Conservation (phyloP, 2,797 vertebrate genomes). For the Sparidentex hasta region DNA sequence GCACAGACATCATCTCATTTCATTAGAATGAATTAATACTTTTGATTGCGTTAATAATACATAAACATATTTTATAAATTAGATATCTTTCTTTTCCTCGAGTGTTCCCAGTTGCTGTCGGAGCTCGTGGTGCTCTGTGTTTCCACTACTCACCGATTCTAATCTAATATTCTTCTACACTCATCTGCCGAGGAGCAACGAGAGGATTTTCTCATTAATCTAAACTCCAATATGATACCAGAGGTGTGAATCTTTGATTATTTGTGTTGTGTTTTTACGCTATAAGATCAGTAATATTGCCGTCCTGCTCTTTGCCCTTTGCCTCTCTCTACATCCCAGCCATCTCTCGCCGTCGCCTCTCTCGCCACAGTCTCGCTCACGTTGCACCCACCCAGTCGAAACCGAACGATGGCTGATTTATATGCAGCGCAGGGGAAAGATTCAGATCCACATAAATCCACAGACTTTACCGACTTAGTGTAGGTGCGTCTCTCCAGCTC, state of each 20-base stretch:
- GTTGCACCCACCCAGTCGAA: slow-evolving; percentile 44
- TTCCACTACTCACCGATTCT: slow-evolving; percentile 16
- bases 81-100: background rate
- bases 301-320: slow-evolving; percentile 24
- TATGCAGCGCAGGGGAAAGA: slow-evolving; percentile 77
- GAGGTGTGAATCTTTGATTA: background rate
- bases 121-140: background rate
- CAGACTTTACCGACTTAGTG: slow-evolving; percentile 83
- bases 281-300: background rate
- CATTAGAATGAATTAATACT: background rate
- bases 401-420: slow-evolving; percentile 72
- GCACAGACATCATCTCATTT: background rate
- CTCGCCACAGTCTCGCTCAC: slow-evolving; percentile 38
- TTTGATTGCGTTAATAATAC: background rate
- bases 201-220: slow-evolving; percentile 1
- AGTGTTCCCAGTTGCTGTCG: background rate
- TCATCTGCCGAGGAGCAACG: background rate
- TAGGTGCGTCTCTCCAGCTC: slow-evolving; percentile 72
- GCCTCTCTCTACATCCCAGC: slow-evolving; percentile 19
- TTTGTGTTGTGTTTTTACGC: slow-evolving; percentile 1
- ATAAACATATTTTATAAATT: background rate
- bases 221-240: slow-evolving; percentile 8
- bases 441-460: slow-evolving; percentile 83
- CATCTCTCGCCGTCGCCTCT: slow-evolving; percentile 33
- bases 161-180: slow-evolving; percentile 4